phyloP scores from a whole-genome alignment of 2,797 vertebrate genomes.

The Bovichtus variegatus region DNA sequence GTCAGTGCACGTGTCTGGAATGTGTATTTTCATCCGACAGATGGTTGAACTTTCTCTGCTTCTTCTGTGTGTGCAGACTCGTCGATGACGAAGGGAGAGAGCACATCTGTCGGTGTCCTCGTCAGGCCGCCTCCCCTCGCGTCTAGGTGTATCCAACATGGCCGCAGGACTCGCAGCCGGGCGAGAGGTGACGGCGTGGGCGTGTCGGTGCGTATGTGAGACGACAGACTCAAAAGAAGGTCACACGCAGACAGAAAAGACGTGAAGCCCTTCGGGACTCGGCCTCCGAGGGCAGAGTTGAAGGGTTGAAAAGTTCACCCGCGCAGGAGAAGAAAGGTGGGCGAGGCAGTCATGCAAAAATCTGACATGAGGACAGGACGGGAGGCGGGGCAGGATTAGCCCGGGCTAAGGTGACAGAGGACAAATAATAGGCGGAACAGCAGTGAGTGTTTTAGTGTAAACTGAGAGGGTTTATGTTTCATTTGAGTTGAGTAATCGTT shows the following conservation, averaged over 20 bases:
- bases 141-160: slow-evolving; percentile 39
- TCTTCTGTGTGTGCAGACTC: slow-evolving; percentile 13
- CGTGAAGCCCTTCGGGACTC: slow-evolving; percentile 26
- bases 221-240: slow-evolving; percentile 42
- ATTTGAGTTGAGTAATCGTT: slow-evolving; percentile 15
- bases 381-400: slow-evolving; percentile 49
- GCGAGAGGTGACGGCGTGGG: slow-evolving; percentile 56
- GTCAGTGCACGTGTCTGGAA: slow-evolving; percentile 40
- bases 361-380: slow-evolving; percentile 57
- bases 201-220: slow-evolving; percentile 17
- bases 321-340: slow-evolving; percentile 58
- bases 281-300: slow-evolving; percentile 55
- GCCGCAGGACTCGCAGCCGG: slow-evolving; percentile 45
- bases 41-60: slow-evolving; percentile 28
- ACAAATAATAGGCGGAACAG: slow-evolving; percentile 54
- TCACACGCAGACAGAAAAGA: slow-evolving; percentile 32
- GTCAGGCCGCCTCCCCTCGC: not conserved
- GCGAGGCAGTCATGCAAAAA: slow-evolving; percentile 62
- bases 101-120: slow-evolving; percentile 33
- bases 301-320: slow-evolving; percentile 82
- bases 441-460: slow-evolving; percentile 49
- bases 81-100: not conserved
- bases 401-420: slow-evolving; percentile 51
- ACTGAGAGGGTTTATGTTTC: slow-evolving; percentile 43
- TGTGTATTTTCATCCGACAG: slow-evolving; percentile 33